phyloP scores from a whole-genome alignment of 2,797 vertebrate species.

The Brotula barbata region DNA sequence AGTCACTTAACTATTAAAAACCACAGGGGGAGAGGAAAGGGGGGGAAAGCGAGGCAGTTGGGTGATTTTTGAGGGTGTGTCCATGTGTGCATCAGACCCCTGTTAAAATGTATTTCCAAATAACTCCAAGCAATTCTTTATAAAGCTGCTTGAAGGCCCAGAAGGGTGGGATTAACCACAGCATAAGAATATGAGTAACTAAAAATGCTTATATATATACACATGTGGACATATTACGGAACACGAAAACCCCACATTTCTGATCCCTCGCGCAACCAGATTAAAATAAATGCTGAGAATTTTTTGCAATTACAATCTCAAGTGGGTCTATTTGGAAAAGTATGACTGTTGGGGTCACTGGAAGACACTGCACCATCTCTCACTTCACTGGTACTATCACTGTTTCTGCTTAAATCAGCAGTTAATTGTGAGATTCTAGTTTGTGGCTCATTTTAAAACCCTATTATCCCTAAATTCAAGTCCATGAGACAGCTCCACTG shows the following conservation, averaged over 20 bases:
- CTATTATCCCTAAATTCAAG: slow-evolving; percentile 4
- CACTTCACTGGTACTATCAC: slow-evolving; percentile 68
- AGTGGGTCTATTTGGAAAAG: slow-evolving; percentile 33
- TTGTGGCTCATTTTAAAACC: slow-evolving; percentile 38
- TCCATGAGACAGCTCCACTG: slow-evolving; percentile 22
- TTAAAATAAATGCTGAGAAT: slow-evolving; percentile 9
- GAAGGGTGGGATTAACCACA: slow-evolving; percentile 14
- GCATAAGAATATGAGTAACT: not conserved
- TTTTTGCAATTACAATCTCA: slow-evolving; percentile 47
- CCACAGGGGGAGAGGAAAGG: slow-evolving; percentile 43
- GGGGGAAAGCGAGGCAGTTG: slow-evolving; percentile 47
- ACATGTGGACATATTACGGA: not conserved
- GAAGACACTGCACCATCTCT: slow-evolving; percentile 76
- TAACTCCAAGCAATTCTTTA: slow-evolving; percentile 16
- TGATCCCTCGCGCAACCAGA: slow-evolving; percentile 2
- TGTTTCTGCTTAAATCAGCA: slow-evolving; percentile 52
- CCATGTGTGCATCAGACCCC: slow-evolving; percentile 58
- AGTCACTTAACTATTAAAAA: slow-evolving; percentile 68
- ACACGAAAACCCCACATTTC: slow-evolving; percentile 14
- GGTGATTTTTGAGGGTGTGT: slow-evolving; percentile 42
- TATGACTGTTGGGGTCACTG: slow-evolving; percentile 47
- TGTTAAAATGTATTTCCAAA: slow-evolving; percentile 47
- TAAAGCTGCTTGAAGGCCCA: slow-evolving; percentile 5
- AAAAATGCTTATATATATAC: not conserved
- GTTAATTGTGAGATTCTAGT: slow-evolving; percentile 26